Evolutionary conservation across 2,888 invertebrate species (phyloP).

Genomic region (Nemoura dubitans): DNA sequence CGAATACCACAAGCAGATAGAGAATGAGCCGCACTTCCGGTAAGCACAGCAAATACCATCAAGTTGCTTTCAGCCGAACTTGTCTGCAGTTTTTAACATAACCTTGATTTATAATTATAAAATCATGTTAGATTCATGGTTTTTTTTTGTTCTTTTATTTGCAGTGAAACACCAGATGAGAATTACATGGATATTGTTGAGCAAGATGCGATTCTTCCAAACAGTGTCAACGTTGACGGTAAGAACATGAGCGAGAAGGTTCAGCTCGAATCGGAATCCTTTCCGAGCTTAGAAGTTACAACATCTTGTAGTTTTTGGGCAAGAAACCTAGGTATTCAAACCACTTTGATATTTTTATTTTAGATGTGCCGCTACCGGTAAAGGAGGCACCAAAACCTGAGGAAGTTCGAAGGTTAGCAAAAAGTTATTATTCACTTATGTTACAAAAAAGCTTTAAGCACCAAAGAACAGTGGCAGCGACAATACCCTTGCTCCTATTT

Average conservation of each 20-base stretch:
- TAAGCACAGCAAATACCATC: too few species aligned
- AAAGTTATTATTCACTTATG: not conserved
- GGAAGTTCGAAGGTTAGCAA: not conserved
- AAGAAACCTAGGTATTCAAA: not conserved
- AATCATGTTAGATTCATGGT: conserved; percentile 9
- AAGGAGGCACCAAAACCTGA: not conserved
- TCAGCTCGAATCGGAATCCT: too few species aligned
- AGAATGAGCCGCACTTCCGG: conserved; percentile 72
- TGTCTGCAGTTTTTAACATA: too few species aligned
- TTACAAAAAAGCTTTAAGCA: too few species aligned
- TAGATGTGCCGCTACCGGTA: not conserved
- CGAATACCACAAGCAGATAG: conserved; percentile 69
- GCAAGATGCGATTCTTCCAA: conserved; percentile 59
- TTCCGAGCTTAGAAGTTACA: too few species aligned
- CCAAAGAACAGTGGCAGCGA: too few species aligned
- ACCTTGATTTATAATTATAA: too few species aligned
- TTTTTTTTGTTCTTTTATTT: conserved; percentile 40
- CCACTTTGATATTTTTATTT: not conserved
- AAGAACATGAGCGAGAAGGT: conserved; percentile 54
- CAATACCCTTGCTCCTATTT: not conserved
- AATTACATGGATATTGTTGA: conserved; percentile 60
- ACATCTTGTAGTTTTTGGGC: too few species aligned
- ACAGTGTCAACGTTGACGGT: conserved; percentile 57
- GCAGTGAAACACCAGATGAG: conserved; percentile 61
- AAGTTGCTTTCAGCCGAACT: too few species aligned